A percentile compares a stretch with the other conserved stretches of the same genome.
These are phyloP conservation scores for Phymatocera aterrima DNA, from an alignment of 2,888 invertebrate species.

Conservation along the genomic window DNA sequence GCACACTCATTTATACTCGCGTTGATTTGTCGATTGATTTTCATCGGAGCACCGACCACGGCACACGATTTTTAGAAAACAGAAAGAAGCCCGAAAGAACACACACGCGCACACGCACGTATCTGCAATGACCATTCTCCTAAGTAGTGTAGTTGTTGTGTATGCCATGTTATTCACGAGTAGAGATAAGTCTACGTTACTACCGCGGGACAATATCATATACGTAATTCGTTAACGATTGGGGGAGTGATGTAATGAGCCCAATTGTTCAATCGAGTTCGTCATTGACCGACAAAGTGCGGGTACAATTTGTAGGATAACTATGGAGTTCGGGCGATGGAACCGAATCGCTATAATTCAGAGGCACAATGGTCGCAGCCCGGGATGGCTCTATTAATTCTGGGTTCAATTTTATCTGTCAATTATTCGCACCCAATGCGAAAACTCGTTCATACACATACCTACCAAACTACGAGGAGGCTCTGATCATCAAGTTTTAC, in stretches of 20 bases:
- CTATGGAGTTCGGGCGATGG: not conserved
- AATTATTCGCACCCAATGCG: not conserved
- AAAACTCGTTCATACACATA: not conserved
- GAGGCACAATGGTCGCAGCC: not conserved
- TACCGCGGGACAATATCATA: not conserved
- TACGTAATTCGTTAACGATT: not conserved
- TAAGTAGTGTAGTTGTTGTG: not conserved
- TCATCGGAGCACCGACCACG: not conserved
- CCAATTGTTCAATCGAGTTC: conserved; percentile 36
- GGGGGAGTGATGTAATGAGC: conserved; percentile 4
- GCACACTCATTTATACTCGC: too few species aligned
- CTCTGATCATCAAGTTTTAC: not conserved
- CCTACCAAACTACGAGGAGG: not conserved
- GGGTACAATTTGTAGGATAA: conserved; percentile 19
- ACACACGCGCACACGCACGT: too few species aligned
- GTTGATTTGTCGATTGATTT: not conserved
- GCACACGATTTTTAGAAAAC: not conserved
- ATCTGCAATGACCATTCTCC: not conserved
- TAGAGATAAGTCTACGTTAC: not conserved
- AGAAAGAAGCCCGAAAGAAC: not conserved
- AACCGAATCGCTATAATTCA: conserved; percentile 5
- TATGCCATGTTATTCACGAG: not conserved
- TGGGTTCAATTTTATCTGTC: conserved; percentile 2
- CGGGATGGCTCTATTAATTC: conserved; percentile 3
- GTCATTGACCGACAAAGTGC: conserved; percentile 19